Conservation (phyloP, 2,797 vertebrate genomes). For the Mormyrops attenuatus region DNA sequence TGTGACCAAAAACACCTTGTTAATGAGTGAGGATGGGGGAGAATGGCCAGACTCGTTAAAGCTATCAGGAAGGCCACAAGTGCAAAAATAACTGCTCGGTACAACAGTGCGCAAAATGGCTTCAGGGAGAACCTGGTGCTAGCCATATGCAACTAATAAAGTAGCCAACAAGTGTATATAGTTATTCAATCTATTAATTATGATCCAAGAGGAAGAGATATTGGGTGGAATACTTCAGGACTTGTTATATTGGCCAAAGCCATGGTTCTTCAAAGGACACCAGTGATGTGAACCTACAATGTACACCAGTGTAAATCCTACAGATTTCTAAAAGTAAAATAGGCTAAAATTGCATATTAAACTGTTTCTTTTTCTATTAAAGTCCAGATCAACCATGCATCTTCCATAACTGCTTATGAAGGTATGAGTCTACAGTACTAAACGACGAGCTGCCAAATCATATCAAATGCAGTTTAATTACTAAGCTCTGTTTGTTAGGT, state of each 20-base stretch:
- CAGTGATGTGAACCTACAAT: background rate
- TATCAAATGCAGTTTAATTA: background rate
- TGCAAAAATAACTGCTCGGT: background rate
- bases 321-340: background rate
- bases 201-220: background rate
- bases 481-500: background rate
- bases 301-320: background rate
- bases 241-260: background rate
- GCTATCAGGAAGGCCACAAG: background rate
- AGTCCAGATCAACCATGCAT: background rate
- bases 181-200: background rate
- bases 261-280: background rate
- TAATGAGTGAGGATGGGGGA: background rate
- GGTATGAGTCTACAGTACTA: background rate
- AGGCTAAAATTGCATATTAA: background rate
- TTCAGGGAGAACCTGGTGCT: background rate
- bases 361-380: background rate
- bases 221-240: background rate
- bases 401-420: background rate
- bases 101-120: background rate
- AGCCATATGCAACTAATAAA: background rate
- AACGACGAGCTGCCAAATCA: background rate
- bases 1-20: background rate
- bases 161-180: background rate
- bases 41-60: background rate